A percentile compares a stretch with the other conserved stretches of the same genome.
Evolutionary conservation across 2,888 invertebrate genomes (phyloP).

Genomic region (Eueremaeus valkanovi): DNA sequence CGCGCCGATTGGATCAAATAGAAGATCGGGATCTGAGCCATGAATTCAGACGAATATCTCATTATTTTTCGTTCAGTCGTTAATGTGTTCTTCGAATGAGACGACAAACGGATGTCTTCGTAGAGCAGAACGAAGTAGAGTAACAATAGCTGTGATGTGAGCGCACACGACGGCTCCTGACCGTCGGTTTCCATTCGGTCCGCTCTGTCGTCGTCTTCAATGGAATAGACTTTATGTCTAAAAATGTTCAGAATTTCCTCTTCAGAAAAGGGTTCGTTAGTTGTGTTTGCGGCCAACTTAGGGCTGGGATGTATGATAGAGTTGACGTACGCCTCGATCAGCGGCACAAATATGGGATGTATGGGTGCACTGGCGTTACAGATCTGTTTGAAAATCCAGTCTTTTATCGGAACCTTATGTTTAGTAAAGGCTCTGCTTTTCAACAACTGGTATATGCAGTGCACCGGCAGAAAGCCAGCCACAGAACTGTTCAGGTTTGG

Average conservation of each 20-base stretch:
- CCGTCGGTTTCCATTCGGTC: conserved; percentile 45
- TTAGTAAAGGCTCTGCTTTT: conserved; percentile 92
- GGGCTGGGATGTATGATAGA: conserved; percentile 66
- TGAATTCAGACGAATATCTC: conserved; percentile 77
- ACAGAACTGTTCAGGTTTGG: conserved; percentile 79
- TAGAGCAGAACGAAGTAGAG: conserved; percentile 87
- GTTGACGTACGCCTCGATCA: conserved; percentile 91
- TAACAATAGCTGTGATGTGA: conserved; percentile 81
- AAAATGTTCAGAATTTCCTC: conserved; percentile 67
- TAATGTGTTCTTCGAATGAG: conserved; percentile 52
- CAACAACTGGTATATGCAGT: conserved; percentile 90
- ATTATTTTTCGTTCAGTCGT: conserved; percentile 58
- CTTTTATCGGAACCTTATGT: conserved; percentile 64
- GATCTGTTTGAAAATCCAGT: conserved; percentile 91
- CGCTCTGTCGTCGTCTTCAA: conserved; percentile 25
- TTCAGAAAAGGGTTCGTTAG: conserved; percentile 86
- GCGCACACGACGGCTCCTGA: conserved; percentile 52
- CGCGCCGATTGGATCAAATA: conserved; percentile 88
- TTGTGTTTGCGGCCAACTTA: conserved; percentile 65
- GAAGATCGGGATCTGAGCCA: conserved; percentile 79
- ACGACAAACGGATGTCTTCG: conserved; percentile 73
- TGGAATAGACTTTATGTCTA: conserved; percentile 49
- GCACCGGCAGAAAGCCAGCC: conserved; percentile 86
- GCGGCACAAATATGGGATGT: conserved; percentile 84
- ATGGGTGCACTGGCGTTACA: conserved; percentile 81